phyloP scores from a whole-genome alignment of 2,797 vertebrate species.

The Falco naumanni region DNA sequence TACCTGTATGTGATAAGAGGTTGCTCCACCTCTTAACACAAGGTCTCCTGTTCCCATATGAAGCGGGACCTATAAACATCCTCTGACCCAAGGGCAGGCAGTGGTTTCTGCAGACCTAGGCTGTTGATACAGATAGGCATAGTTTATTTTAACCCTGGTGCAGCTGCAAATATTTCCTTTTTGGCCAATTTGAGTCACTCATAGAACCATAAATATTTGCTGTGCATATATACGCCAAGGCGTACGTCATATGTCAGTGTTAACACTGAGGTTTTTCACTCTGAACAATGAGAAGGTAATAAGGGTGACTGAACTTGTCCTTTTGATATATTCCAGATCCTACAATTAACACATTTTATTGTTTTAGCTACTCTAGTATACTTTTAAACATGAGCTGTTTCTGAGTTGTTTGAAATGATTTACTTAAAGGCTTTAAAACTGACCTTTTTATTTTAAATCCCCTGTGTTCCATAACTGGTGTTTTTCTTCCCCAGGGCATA shows the following conservation, averaged over 20 bases:
- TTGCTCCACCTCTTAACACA: neutral
- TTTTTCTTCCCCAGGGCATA: slow-evolving; percentile 33
- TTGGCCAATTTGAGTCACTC: neutral
- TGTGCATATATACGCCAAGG: neutral
- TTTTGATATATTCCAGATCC: neutral
- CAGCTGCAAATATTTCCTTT: neutral
- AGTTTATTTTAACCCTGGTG: slow-evolving; percentile 13
- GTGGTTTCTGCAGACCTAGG: neutral
- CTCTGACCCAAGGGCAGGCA: neutral
- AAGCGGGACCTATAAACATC: neutral
- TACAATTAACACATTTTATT: slow-evolving; percentile 17
- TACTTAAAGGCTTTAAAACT: slow-evolving; percentile 32
- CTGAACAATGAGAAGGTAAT: neutral
- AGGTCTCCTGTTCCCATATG: neutral
- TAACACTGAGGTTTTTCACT: neutral
- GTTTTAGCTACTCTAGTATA: neutral
- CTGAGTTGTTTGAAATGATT: slow-evolving; percentile 35
- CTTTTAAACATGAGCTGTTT: slow-evolving; percentile 21
- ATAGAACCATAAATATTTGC: neutral
- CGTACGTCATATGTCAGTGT: neutral
- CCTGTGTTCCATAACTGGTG: neutral
- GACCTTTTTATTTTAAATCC: slow-evolving; percentile 48
- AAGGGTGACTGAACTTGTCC: neutral
- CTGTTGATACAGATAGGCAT: neutral
- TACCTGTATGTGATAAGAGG: neutral